Percentiles rank a stretch among this genome's conserved stretches.
These are phyloP conservation scores for Pterocles orientalis DNA, from an alignment of 2,113 vertebrate species.

Conservation along the genomic window DNA sequence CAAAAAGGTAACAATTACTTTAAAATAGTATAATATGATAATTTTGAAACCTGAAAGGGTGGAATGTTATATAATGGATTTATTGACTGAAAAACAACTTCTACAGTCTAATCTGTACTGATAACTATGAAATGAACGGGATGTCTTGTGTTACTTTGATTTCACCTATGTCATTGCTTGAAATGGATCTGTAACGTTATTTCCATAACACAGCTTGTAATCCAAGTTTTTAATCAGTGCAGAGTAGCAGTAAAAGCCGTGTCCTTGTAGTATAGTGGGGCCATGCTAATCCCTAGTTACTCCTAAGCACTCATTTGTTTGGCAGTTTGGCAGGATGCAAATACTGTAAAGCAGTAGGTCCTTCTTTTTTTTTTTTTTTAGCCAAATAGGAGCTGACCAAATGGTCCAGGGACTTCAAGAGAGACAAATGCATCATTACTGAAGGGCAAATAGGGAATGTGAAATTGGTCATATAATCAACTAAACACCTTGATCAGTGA, in stretches of 20 bases:
- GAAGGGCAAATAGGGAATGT: background rate
- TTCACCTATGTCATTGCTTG: background rate
- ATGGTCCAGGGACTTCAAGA: background rate
- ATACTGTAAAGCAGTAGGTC: background rate
- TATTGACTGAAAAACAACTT: background rate
- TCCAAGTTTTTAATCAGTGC: background rate
- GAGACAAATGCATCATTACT: background rate
- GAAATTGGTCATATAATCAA: background rate
- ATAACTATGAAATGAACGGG: background rate
- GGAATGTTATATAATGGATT: background rate
- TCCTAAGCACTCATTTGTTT: background rate
- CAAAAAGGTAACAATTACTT: constrained; percentile 85
- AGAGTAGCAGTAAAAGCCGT: background rate
- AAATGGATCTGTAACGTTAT: background rate
- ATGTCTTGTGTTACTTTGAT: background rate
- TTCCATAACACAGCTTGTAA: background rate
- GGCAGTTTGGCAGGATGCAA: background rate
- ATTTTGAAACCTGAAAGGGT: background rate
- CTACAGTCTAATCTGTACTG: background rate
- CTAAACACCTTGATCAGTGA: background rate
- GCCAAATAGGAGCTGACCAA: background rate
- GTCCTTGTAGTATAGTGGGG: background rate
- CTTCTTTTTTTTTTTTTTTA: background rate
- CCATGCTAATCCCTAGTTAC: background rate
- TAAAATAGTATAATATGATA: background rate